Base-by-base conservation (phyloP, 2,113 vertebrate species). In the Notarius lentiginosus region DNA sequence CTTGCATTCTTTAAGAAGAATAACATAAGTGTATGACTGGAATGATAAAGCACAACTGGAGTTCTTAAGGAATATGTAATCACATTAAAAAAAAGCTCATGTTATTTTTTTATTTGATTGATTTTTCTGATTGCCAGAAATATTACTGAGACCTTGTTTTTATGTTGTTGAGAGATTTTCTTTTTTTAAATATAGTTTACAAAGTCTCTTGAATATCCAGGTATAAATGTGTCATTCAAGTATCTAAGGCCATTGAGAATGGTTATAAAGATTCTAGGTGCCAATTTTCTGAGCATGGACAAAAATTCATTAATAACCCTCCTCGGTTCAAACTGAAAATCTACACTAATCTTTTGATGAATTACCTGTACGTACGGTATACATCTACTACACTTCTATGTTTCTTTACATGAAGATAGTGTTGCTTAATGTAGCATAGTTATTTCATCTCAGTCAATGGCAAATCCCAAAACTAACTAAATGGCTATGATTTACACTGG, bases 41-140 rank as follows among this genome's bases (percentile, higher is more conserved):
- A 85, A 84, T 81, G 30, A 51, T 65, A 70, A 65, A 89, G 76
- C 68, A 63, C 41, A 63, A 9, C 55, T 68, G 58, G 76, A 65
- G 84, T 73, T 85, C 17, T 84, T 70, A 70, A 49, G 34, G 47
- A 22, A 30, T 66, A 83, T 88, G 77, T 89, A 87, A 86, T 86
- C 73, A 87, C 83, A 84, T 84, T 80, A 81, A 85, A 83, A 81
- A 83, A 85, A 70, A 53, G 41, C 58, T 89, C 70, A 24, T 81
- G 27, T 85, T 63, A 87, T 90, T 86, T 87, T 88, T 60, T 89
- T 66, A 85, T 84, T 79, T 86, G 10, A 61, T 83, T 41, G 83
- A 75, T 56, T 65, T 83, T 53, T 55, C 49, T 76, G 53, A 82
- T 82, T 86, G 65, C 55, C 41, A 82, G 79, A 70, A n/a, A 63